Evolutionary conservation across 53 echinoderm and acorn worm species (phyloP).

Genomic region (Actinopyga echinites): DNA sequence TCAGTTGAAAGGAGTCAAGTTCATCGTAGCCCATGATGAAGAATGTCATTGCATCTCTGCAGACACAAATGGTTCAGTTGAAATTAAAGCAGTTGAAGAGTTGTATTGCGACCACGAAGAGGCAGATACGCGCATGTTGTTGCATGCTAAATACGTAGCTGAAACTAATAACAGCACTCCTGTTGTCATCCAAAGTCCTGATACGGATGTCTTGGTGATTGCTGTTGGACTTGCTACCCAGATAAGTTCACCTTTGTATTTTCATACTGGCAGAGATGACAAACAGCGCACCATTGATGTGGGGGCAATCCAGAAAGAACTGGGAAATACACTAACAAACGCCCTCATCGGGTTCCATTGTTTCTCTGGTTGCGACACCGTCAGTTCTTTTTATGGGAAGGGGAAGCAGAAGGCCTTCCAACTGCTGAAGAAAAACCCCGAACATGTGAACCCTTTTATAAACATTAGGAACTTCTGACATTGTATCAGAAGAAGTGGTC

Average conservation of each 20-base stretch:
- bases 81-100: neutral
- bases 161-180: neutral
- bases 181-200: conserved; percentile 56
- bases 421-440: conserved; percentile 7
- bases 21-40: conserved; percentile 22
- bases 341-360: conserved; percentile 56
- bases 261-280: conserved; percentile 57
- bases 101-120: conserved; percentile 33
- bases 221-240: conserved; percentile 18
- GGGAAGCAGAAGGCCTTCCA: conserved; percentile 56
- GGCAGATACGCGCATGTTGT: conserved; percentile 48
- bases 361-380: conserved; percentile 65
- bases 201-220: conserved; percentile 67
- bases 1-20: neutral
- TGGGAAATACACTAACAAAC: conserved; percentile 1
- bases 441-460: neutral
- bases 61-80: neutral
- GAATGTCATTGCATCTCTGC: conserved; percentile 16
- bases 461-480: neutral
- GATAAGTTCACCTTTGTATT: conserved; percentile 49
- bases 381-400: conserved; percentile 57
- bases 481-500: neutral
- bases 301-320: neutral
- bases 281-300: conserved; percentile 53
- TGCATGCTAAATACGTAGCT: conserved; percentile 56